These are phyloP conservation scores for Proisotoma minuta DNA, from an alignment of 2,888 invertebrate genomes.

Conservation along the genomic window DNA sequence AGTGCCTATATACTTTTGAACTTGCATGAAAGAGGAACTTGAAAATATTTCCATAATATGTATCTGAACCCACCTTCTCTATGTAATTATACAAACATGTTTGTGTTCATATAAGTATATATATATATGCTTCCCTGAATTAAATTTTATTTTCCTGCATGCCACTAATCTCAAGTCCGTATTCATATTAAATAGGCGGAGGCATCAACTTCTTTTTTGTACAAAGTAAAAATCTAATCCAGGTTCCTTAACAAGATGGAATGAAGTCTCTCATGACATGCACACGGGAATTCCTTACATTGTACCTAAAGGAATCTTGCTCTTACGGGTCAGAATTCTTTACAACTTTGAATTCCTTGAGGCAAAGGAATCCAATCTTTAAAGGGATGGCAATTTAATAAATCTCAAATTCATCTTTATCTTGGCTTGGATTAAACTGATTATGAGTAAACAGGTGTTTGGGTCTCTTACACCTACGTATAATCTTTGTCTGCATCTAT, in stretches of 20 bases:
- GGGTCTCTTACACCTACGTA: too few relatives aligned
- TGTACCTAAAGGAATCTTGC: neutral
- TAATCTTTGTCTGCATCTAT: too few relatives aligned
- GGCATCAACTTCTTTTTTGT: neutral
- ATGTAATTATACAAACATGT: constrained; percentile 15
- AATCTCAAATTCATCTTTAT: neutral
- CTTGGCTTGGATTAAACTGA: neutral
- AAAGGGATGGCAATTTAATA: neutral
- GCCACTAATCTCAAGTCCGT: neutral
- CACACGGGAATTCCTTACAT: neutral
- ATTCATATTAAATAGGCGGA: neutral
- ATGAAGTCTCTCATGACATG: neutral
- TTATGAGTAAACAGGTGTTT: neutral
- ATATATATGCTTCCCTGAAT: neutral
- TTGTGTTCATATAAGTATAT: neutral
- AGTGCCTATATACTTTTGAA: too few relatives aligned
- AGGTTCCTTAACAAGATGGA: neutral
- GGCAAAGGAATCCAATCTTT: neutral
- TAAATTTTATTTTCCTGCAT: neutral
- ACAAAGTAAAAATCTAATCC: neutral
- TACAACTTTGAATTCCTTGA: constrained; percentile 1
- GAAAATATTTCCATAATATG: too few relatives aligned
- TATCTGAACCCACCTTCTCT: too few relatives aligned
- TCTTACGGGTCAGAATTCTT: neutral
- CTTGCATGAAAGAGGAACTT: too few relatives aligned